These are phyloP conservation scores for Brenthis ino DNA, from an alignment of 2,888 invertebrate genomes.

Conservation along the genomic window DNA sequence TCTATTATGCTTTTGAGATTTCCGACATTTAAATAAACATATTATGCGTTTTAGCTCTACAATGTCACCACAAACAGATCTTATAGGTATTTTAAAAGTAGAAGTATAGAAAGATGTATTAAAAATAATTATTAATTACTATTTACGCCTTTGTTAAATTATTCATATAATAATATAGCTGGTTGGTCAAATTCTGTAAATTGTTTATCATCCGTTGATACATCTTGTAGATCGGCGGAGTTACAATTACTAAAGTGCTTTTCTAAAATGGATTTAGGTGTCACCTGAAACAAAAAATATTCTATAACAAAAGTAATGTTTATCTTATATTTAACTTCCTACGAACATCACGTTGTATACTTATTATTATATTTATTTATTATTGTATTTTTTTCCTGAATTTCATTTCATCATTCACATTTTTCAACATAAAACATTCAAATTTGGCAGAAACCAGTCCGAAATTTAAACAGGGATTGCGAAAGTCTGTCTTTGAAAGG, in stretches of 20 bases:
- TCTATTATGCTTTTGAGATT: not conserved
- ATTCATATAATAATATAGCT: not conserved
- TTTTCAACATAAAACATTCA: too few species aligned
- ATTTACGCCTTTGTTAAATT: too few species aligned
- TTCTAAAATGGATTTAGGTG: conserved; percentile 33
- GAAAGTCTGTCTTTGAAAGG: too few species aligned
- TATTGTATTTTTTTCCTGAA: too few species aligned
- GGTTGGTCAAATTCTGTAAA: conserved; percentile 35
- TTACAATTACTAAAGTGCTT: not conserved
- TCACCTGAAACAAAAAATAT: conserved; percentile 34
- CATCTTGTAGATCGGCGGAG: not conserved
- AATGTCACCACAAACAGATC: conserved; percentile 21
- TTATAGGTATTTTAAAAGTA: not conserved
- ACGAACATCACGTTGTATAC: not conserved
- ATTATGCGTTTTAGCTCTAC: not conserved
- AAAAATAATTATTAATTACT: too few species aligned
- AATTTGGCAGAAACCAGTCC: too few species aligned
- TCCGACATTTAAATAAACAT: too few species aligned
- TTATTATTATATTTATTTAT: too few species aligned
- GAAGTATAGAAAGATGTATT: too few species aligned
- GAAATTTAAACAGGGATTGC: too few species aligned
- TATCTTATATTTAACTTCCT: not conserved
- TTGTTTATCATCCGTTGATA: not conserved
- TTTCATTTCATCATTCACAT: not conserved
- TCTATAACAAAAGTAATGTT: not conserved